Percentiles rank a stretch among this genome's conserved stretches.
phyloP scores from a whole-genome alignment of 2,888 invertebrate species.

The Platycnemis pennipes region DNA sequence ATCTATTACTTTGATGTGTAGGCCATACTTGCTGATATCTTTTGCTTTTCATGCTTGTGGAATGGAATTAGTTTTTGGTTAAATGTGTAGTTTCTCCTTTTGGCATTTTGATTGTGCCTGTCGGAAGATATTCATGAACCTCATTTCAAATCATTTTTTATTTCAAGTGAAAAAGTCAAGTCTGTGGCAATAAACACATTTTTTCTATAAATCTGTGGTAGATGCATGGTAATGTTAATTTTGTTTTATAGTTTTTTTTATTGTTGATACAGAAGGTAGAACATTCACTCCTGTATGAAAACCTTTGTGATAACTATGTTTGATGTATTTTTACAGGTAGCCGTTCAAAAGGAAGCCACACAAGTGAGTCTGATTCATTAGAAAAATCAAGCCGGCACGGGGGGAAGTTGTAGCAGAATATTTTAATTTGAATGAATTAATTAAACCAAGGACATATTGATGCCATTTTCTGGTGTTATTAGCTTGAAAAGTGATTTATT shows the following conservation, averaged over 20 bases:
- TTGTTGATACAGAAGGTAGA: background rate
- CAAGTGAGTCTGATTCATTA: slow-evolving; percentile 33
- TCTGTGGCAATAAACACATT: background rate
- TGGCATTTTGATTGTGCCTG: background rate
- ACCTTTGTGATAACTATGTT: background rate
- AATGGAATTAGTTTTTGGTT: background rate
- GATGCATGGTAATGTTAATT: too few relatives aligned
- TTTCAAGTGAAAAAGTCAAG: background rate
- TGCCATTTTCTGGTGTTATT: slow-evolving; percentile 32
- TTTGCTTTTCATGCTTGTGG: background rate
- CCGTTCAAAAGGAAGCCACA: slow-evolving; percentile 34
- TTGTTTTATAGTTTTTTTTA: background rate
- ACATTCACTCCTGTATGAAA: background rate
- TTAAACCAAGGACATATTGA: slow-evolving; percentile 27
- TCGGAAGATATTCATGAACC: background rate
- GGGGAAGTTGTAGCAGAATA: slow-evolving; percentile 41
- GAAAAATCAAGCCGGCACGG: slow-evolving; percentile 47
- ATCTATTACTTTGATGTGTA: background rate
- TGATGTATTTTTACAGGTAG: slow-evolving; percentile 27
- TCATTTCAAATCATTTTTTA: background rate
- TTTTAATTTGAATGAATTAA: background rate
- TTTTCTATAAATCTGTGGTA: background rate
- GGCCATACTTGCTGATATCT: background rate
- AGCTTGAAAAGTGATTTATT: slow-evolving; percentile 55
- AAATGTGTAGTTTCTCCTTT: background rate